phyloP scores from a whole-genome alignment of 1,140 invertebrate species.

The Asobara japonica region DNA sequence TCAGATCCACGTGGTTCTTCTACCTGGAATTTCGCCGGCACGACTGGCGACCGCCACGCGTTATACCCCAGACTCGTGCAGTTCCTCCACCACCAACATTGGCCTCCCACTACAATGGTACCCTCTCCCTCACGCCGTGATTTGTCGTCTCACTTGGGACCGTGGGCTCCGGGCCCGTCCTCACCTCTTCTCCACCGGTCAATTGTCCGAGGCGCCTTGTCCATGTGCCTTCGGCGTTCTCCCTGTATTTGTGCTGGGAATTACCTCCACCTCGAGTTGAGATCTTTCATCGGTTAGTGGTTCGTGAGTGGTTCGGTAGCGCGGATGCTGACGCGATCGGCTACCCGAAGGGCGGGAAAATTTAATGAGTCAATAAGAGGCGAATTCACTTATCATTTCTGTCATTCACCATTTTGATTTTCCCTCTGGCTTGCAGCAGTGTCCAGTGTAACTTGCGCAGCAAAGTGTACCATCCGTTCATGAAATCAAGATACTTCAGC shows the following conservation, averaged over 20 bases:
- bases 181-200: constrained; percentile 27
- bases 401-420: too few species aligned
- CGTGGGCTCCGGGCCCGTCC: neutral
- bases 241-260: constrained; percentile 32
- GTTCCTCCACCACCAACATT: neutral
- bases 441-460: too few species aligned
- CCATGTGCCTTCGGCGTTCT: constrained; percentile 20
- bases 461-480: too few species aligned
- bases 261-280: constrained; percentile 49
- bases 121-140: neutral
- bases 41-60: neutral
- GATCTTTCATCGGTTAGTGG: constrained; percentile 51
- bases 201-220: constrained; percentile 42
- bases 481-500: too few species aligned
- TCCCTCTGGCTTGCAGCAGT: too few species aligned
- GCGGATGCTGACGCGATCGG: constrained; percentile 47
- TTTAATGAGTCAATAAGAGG: neutral
- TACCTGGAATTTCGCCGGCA: neutral
- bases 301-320: constrained; percentile 50
- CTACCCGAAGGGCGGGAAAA: neutral
- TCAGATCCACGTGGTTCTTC: constrained; percentile 1
- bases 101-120: neutral
- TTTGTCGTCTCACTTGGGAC: neutral
- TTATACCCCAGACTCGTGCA: neutral
- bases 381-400: too few species aligned